A percentile compares a stretch with the other conserved stretches of the same genome.
Conservation (phyloP, 2,113 vertebrate species). For the Platichthys stellatus region DNA sequence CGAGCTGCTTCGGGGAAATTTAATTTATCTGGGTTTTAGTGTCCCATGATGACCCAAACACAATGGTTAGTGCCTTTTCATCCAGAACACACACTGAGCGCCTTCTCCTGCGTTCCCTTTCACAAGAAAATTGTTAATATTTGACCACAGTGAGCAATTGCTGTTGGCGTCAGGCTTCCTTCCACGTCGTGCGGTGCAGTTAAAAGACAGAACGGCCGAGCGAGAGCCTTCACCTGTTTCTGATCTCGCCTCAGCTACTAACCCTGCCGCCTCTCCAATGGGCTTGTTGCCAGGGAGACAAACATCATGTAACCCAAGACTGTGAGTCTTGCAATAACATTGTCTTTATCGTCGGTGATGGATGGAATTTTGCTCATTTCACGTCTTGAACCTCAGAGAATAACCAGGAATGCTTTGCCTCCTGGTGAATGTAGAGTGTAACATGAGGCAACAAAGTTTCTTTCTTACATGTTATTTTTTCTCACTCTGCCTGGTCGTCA, state of each 20-base stretch:
- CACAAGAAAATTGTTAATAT: constrained; percentile 31
- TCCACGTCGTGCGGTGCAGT: neutral
- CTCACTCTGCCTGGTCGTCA: constrained; percentile 10
- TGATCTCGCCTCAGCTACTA: constrained; percentile 58
- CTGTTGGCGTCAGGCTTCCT: constrained; percentile 13
- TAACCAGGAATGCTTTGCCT: constrained; percentile 55
- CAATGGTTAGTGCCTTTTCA: neutral
- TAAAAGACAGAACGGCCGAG: constrained; percentile 17
- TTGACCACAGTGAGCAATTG: constrained; percentile 18
- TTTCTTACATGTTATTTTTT: constrained; percentile 31
- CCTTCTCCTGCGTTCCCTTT: constrained; percentile 8
- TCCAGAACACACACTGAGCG: neutral
- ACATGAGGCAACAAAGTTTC: constrained; percentile 19
- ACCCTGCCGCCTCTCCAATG: constrained; percentile 30
- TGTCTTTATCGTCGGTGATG: constrained; percentile 60
- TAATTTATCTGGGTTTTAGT: constrained; percentile 10
- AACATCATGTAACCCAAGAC: constrained; percentile 56
- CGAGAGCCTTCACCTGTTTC: constrained; percentile 68
- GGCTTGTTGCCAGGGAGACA: constrained; percentile 68
- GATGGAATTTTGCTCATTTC: constrained; percentile 64
- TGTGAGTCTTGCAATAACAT: constrained; percentile 64
- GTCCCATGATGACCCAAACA: neutral
- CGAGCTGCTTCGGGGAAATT: constrained; percentile 8
- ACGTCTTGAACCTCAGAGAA: constrained; percentile 37
- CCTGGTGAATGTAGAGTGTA: constrained; percentile 20